phyloP scores from a whole-genome alignment of 2,797 vertebrate genomes.

The Mionectes olivaceus region DNA sequence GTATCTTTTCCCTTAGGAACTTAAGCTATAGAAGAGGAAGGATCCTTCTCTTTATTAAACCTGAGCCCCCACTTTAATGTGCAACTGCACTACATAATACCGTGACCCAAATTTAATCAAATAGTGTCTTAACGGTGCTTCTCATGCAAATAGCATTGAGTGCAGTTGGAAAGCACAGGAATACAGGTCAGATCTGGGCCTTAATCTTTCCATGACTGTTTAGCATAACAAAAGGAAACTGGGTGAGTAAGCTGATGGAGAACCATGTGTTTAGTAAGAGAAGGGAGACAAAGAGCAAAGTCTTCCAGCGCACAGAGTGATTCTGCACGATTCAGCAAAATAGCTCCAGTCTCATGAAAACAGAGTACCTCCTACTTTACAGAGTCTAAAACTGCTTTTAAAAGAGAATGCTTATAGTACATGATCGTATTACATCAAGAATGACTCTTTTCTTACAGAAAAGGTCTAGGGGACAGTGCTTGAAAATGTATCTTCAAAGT shows the following conservation, averaged over 20 bases:
- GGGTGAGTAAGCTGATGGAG: not conserved
- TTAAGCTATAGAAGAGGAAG: not conserved
- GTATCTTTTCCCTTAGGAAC: not conserved
- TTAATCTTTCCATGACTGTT: not conserved
- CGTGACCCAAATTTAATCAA: not conserved
- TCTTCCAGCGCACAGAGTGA: not conserved
- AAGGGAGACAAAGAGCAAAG: not conserved
- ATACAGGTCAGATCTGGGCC: not conserved
- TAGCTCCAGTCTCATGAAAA: not conserved
- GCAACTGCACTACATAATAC: not conserved
- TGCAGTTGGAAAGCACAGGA: not conserved
- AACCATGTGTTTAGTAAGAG: not conserved
- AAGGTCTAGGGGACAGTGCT: not conserved
- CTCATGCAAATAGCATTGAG: not conserved
- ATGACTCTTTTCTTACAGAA: not conserved
- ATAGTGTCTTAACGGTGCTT: not conserved
- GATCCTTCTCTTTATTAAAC: not conserved
- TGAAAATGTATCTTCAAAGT: slow-evolving; percentile 24
- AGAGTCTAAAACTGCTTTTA: not conserved
- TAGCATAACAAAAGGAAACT: slow-evolving; percentile 51
- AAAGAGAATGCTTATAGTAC: not conserved
- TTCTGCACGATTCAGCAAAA: not conserved
- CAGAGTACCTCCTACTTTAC: not conserved
- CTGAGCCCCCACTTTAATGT: not conserved
- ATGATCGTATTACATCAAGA: not conserved